Percentiles rank a stretch among this genome's conserved stretches.
phyloP scores from a whole-genome alignment of 2,888 invertebrate species.

The Helobdella robusta region DNA sequence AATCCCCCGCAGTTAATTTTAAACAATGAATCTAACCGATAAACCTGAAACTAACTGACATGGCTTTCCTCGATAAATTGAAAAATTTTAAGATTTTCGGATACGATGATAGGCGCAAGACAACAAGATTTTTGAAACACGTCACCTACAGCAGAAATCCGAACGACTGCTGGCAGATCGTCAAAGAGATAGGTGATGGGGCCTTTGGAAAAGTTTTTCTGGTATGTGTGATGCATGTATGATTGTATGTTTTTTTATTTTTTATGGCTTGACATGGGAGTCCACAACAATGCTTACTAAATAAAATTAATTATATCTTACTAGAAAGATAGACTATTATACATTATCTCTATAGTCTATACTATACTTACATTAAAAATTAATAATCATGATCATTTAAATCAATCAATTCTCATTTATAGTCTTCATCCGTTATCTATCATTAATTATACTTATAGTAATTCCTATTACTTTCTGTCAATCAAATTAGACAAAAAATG shows the following conservation, averaged over 20 bases:
- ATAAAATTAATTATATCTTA: too few relatives aligned
- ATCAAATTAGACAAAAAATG: conserved; percentile 20
- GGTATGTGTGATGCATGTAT: too few relatives aligned
- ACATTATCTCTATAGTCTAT: too few relatives aligned
- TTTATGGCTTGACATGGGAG: too few relatives aligned
- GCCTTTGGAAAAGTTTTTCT: conserved; percentile 22
- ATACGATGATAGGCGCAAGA: not conserved
- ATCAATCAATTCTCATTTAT: too few relatives aligned
- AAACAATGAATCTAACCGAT: not conserved
- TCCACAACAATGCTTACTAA: too few relatives aligned
- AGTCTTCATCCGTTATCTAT: too few relatives aligned
- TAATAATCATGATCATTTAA: too few relatives aligned
- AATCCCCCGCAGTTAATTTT: not conserved
- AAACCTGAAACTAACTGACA: not conserved
- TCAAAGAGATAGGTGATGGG: conserved; percentile 20
- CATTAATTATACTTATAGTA: too few relatives aligned
- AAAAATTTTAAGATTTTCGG: conserved; percentile 13
- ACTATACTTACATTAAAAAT: too few relatives aligned
- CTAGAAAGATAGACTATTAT: too few relatives aligned
- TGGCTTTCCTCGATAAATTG: conserved; percentile 17
- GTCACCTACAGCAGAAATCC: conserved; percentile 12
- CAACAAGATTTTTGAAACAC: not conserved
- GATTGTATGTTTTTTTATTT: too few relatives aligned
- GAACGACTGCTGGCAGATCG: not conserved
- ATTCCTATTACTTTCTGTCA: not conserved